Conservation (phyloP, 2,797 vertebrate species). For the Oophaga sylvatica region DNA sequence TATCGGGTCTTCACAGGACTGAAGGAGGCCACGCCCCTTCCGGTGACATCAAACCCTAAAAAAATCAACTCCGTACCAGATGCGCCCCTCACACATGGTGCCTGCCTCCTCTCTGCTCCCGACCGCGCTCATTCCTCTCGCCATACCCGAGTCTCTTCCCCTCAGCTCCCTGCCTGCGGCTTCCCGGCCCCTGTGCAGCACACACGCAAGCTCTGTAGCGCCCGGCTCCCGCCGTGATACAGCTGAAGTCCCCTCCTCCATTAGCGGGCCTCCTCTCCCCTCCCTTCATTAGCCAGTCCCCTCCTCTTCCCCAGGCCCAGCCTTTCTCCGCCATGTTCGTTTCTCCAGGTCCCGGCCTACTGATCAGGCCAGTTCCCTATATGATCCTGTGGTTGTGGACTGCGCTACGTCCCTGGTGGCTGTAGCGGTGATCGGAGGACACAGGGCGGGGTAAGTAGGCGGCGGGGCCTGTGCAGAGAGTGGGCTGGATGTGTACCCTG, state of each 20-base stretch:
- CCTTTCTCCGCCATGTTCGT: slow-evolving; percentile 59
- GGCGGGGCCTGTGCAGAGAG: background rate
- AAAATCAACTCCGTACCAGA: too few relatives aligned
- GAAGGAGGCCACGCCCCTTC: background rate
- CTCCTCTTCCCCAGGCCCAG: slow-evolving; percentile 57
- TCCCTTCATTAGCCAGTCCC: slow-evolving; percentile 8
- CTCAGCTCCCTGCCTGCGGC: background rate
- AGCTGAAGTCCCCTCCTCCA: background rate
- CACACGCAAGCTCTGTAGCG: slow-evolving; percentile 19
- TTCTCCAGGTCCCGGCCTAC: slow-evolving; percentile 57
- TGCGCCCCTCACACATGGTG: too few relatives aligned
- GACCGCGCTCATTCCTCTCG: too few relatives aligned
- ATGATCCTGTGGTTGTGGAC: background rate
- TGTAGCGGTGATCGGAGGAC: slow-evolving; percentile 37
- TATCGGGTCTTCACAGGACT: too few relatives aligned
- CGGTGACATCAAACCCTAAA: too few relatives aligned
- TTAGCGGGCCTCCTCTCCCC: slow-evolving; percentile 8
- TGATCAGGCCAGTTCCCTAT: slow-evolving; percentile 35
- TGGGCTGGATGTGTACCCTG: background rate
- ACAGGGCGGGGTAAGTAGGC: slow-evolving; percentile 1
- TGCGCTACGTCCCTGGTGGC: slow-evolving; percentile 14
- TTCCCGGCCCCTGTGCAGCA: background rate
- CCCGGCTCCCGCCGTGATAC: background rate
- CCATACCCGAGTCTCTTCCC: background rate
- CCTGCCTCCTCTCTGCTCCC: too few relatives aligned